Evolutionary conservation across 2,888 invertebrate genomes (phyloP).

Genomic region (Silvanus unidentatus): DNA sequence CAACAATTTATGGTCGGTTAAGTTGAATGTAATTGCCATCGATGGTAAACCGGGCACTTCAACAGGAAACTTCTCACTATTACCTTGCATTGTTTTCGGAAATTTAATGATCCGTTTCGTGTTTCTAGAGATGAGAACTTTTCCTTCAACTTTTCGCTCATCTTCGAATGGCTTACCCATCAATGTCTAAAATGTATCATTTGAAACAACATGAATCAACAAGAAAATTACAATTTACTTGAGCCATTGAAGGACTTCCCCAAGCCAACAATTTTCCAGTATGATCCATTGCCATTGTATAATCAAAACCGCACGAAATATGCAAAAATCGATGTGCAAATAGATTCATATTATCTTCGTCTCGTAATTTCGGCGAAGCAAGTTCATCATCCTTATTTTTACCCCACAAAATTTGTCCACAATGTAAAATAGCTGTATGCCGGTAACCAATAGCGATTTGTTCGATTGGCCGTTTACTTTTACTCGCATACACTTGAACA

Average conservation of each 20-base stretch:
- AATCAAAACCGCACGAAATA: constrained; percentile 71
- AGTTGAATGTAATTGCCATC: constrained; percentile 42
- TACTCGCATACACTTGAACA: constrained; percentile 39
- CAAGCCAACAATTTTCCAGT: constrained; percentile 67
- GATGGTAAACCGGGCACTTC: constrained; percentile 45
- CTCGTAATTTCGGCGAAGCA: constrained; percentile 59
- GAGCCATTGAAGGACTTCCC: constrained; percentile 66
- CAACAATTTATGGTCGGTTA: constrained; percentile 35
- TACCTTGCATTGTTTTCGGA: constrained; percentile 45
- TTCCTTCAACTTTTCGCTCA: constrained; percentile 52
- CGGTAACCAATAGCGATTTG: constrained; percentile 66
- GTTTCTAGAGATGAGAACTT: constrained; percentile 62
- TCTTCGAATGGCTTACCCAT: constrained; percentile 53
- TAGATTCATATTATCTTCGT: constrained; percentile 34
- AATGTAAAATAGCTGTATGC: constrained; percentile 56
- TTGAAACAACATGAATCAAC: constrained; percentile 1
- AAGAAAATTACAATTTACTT: constrained; percentile 46
- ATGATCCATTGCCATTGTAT: constrained; percentile 63
- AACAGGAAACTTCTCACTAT: constrained; percentile 38
- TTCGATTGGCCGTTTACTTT: constrained; percentile 29
- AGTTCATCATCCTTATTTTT: constrained; percentile 86
- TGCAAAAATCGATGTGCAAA: constrained; percentile 38
- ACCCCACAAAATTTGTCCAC: constrained; percentile 61
- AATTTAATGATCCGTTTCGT: constrained; percentile 68
- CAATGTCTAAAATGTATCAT: constrained; percentile 45